These are phyloP conservation scores for Formica exsecta DNA, from an alignment of 1,140 invertebrate species.

Conservation along the genomic window DNA sequence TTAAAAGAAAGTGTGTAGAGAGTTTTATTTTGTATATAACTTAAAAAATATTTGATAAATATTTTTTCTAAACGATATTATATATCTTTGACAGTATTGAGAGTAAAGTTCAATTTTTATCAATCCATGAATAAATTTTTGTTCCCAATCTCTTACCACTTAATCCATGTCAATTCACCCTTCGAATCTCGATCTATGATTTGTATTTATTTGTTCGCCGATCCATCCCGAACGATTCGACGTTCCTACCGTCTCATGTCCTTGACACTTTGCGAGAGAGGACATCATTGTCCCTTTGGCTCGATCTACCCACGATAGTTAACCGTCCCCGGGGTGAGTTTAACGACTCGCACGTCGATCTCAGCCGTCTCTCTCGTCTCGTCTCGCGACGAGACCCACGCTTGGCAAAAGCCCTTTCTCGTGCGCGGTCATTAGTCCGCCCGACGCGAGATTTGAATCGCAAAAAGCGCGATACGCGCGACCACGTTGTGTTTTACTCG, in stretches of 20 bases:
- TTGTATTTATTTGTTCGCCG: slow-evolving; percentile 56
- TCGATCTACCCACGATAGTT: slow-evolving; percentile 69
- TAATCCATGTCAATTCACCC: background rate
- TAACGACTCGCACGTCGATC: slow-evolving; percentile 76
- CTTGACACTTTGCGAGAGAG: slow-evolving; percentile 39
- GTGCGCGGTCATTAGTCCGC: slow-evolving; percentile 65
- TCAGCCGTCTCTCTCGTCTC: slow-evolving; percentile 55
- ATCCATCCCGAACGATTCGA: slow-evolving; percentile 24
- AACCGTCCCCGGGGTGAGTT: slow-evolving; percentile 75
- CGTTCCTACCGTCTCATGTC: slow-evolving; percentile 22
- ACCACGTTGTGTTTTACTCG: slow-evolving; percentile 63
- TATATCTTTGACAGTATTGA: background rate
- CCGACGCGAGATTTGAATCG: slow-evolving; percentile 71
- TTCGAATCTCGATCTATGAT: slow-evolving; percentile 40
- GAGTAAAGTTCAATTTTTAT: background rate
- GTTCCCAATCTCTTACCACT: background rate
- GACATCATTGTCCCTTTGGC: slow-evolving; percentile 31
- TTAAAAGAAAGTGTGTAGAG: background rate
- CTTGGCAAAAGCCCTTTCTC: slow-evolving; percentile 48
- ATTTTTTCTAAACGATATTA: background rate
- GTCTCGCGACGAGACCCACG: background rate
- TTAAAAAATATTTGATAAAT: slow-evolving; percentile 2
- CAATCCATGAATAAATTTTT: slow-evolving; percentile 1
- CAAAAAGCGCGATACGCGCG: slow-evolving; percentile 70
- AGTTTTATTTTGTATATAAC: background rate